Conservation (phyloP, 2,113 vertebrate species). For the Poeciliopsis retropinna region DNA sequence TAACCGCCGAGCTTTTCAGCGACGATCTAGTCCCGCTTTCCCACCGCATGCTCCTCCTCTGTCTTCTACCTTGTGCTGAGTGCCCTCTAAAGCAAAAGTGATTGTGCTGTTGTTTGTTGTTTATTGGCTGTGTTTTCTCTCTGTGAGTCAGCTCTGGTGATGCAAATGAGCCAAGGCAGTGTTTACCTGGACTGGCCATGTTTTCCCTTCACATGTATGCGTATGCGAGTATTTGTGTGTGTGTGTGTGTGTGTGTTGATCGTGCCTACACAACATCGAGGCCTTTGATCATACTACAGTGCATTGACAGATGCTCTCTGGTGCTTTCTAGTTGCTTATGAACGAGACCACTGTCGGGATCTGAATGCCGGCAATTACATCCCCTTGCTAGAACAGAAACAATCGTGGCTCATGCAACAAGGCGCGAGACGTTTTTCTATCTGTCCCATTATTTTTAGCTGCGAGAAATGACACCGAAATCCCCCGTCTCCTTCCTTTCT, state of each 20-base stretch:
- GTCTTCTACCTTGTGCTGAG: constrained; percentile 51
- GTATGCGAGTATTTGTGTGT: constrained; percentile 11
- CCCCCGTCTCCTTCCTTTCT: constrained; percentile 50
- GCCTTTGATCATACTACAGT: constrained; percentile 77
- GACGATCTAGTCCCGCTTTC: constrained; percentile 62
- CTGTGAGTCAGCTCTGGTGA: constrained; percentile 71
- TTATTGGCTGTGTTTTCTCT: constrained; percentile 69
- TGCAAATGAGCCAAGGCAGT: constrained; percentile 76
- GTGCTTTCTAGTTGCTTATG: constrained; percentile 74
- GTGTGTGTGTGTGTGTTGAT: constrained; percentile 8
- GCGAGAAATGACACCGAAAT: constrained; percentile 70
- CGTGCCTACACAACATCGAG: constrained; percentile 49
- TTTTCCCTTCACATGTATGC: constrained; percentile 34
- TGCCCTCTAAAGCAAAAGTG: constrained; percentile 66
- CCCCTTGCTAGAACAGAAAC: constrained; percentile 61
- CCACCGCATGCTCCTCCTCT: constrained; percentile 35
- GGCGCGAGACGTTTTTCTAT: constrained; percentile 52
- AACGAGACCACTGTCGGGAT: constrained; percentile 70
- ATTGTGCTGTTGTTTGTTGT: constrained; percentile 71
- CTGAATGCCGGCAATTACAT: constrained; percentile 76
- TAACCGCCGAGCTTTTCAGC: constrained; percentile 40
- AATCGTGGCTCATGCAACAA: constrained; percentile 71
- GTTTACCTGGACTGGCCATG: constrained; percentile 74
- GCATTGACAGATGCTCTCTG: constrained; percentile 78
- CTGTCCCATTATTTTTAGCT: constrained; percentile 71